Conservation (phyloP, 2,797 vertebrate genomes). For the Orientallactaga sibirica region DNA sequence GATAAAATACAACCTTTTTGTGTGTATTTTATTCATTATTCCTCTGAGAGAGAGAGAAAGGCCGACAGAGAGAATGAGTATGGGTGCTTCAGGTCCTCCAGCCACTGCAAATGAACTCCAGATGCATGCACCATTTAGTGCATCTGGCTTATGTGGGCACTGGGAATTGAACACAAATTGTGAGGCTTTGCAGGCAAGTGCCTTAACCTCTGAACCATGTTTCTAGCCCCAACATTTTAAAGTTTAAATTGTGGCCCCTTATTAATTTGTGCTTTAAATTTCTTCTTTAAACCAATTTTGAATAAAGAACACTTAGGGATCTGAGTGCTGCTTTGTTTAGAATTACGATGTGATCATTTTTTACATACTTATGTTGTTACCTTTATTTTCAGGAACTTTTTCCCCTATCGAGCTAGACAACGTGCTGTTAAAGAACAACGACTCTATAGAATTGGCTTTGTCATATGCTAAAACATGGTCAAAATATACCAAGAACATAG, state of each 20-base stretch:
- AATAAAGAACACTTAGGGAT: constrained; percentile 88
- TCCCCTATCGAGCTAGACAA: constrained; percentile 93
- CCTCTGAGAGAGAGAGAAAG: too few species aligned
- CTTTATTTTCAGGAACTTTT: constrained; percentile 91
- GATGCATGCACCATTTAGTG: too few species aligned
- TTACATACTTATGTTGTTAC: constrained; percentile 78
- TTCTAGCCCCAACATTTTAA: constrained; percentile 55
- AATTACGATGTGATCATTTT: constrained; percentile 83
- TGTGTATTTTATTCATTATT: too few species aligned
- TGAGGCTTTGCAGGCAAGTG: too few species aligned
- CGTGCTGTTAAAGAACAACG: constrained; percentile 93
- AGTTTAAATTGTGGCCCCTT: constrained; percentile 82
- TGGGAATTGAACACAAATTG: too few species aligned
- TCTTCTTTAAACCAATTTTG: constrained; percentile 86
- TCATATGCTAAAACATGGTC: constrained; percentile 99
- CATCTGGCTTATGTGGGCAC: too few species aligned
- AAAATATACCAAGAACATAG: constrained; percentile 98
- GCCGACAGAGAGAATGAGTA: too few species aligned
- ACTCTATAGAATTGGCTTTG: constrained; percentile 95
- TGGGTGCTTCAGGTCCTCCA: too few species aligned
- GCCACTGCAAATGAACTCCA: too few species aligned
- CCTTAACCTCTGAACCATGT: too few species aligned
- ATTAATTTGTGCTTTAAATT: constrained; percentile 86
- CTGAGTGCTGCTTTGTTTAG: constrained; percentile 83
- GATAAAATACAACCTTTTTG: neutral